Evolutionary conservation across 2,797 vertebrate genomes (phyloP), one percentile per base, ranked within the genome.

Genomic region (Gambelia wislizenii): DNA sequence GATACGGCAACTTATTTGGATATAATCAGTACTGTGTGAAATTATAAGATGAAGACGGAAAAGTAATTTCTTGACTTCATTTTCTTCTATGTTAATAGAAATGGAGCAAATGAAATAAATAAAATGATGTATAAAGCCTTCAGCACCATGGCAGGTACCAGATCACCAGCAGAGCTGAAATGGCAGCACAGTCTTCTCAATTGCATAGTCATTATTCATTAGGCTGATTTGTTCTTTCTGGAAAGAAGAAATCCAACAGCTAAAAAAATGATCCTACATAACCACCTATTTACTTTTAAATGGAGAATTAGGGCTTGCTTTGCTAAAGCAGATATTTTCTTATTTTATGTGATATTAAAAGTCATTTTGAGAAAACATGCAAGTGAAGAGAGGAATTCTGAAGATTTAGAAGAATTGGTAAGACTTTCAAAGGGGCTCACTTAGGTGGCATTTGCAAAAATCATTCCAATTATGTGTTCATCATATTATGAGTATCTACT

Each of bases 81-180:
- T 47, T 67, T 83, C 42, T 83, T 47, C 33, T 20, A 52, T 70
- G 33, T 70, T 84, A 70, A 52, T 39, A 64, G 83, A 84, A 84
- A 47, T 2, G 33, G 47, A 84, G 61, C 18, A 69, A 74, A 69
- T 83, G 47, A 84, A 70, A 84, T 84, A 84, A 14, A 84, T 84
- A 84, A 84, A 84, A 70, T 84, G 64, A 84, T 70, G 20, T 36
- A 84, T 39, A 84, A n/a, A 70, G 9, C 22, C 83, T 84, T 84
- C 44, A 83, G 61, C 18, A 49, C 18, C 8, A 49, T 83, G 82
- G 81, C 61, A 84, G 64, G 18, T 84, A 84, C 33, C 64, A 70
- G 44, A 52, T 49, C 18, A 79, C 49, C 64, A 70, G 49, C 13
- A 70, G 9, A 36, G 47, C 64, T 84, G 47, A 84, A 84, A 70